Percentiles rank a stretch among this genome's conserved stretches.
phyloP scores from a whole-genome alignment of 2,888 invertebrate genomes.

The Brassicogethes aeneus region DNA sequence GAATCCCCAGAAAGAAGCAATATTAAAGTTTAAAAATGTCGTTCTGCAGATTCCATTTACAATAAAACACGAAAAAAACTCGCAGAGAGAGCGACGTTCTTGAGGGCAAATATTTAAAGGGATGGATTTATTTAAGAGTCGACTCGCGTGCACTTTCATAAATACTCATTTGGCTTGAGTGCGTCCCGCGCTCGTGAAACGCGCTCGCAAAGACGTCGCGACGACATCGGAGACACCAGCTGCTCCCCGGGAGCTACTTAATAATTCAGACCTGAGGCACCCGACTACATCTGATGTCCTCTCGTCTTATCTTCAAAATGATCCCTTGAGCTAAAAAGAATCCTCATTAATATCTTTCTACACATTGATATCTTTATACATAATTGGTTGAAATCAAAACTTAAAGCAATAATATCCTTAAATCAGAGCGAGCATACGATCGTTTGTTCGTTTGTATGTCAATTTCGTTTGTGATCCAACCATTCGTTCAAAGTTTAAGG shows the following conservation, averaged over 20 bases:
- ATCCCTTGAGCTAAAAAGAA: too few relatives aligned
- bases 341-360: too few relatives aligned
- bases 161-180: slow-evolving; percentile 27
- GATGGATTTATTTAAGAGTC: slow-evolving; percentile 25
- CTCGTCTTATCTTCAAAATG: too few relatives aligned
- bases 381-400: too few relatives aligned
- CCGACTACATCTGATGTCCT: slow-evolving; percentile 29
- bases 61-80: neutral
- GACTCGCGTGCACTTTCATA: slow-evolving; percentile 27
- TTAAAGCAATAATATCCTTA: too few relatives aligned
- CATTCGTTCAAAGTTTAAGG: too few relatives aligned
- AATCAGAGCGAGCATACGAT: too few relatives aligned
- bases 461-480: too few relatives aligned
- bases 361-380: too few relatives aligned
- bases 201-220: slow-evolving; percentile 1
- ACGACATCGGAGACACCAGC: slow-evolving; percentile 27
- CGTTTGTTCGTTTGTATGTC: too few relatives aligned
- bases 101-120: slow-evolving; percentile 1
- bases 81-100: neutral
- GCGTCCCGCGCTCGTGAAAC: slow-evolving; percentile 12
- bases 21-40: neutral
- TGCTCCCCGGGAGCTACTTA: slow-evolving; percentile 27
- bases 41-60: neutral
- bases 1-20: neutral
- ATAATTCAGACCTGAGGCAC: slow-evolving; percentile 29